A percentile compares a stretch with the other conserved stretches of the same genome.
These are phyloP conservation scores for Craseonycteris thonglongyai DNA, from an alignment of 2,113 vertebrate species.

Conservation along the genomic window DNA sequence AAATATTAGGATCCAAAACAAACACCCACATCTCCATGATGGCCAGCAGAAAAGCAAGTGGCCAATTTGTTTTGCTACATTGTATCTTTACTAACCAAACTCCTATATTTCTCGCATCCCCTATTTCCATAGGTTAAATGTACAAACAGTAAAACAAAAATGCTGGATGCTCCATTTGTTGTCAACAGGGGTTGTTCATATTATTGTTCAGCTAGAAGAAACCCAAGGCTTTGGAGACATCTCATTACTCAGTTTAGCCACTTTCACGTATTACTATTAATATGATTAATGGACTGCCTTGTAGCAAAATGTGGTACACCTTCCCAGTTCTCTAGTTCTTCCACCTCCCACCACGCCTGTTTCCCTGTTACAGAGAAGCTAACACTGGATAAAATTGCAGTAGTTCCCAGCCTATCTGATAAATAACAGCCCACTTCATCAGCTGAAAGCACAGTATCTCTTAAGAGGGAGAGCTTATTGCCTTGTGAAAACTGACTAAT, in stretches of 20 bases:
- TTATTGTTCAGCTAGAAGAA: background rate
- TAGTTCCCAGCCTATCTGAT: background rate
- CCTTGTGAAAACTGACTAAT: background rate
- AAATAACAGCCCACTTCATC: background rate
- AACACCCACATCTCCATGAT: constrained; percentile 8
- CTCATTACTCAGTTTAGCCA: background rate
- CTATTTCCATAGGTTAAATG: background rate
- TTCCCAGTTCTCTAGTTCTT: background rate
- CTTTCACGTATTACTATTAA: background rate
- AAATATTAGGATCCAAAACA: constrained; percentile 57
- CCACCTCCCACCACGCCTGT: background rate
- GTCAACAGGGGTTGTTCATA: background rate
- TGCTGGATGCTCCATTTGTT: background rate
- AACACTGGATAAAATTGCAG: background rate
- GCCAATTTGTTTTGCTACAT: constrained; percentile 14
- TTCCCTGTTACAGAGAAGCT: background rate
- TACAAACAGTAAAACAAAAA: background rate
- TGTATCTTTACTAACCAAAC: background rate
- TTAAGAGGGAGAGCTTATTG: background rate
- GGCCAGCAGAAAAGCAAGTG: background rate
- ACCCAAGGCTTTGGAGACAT: background rate
- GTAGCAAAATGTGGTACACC: background rate
- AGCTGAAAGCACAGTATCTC: background rate
- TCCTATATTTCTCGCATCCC: background rate
- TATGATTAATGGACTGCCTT: too few species aligned